Base-by-base conservation (phyloP, 2,888 invertebrate species). In the Cryptocephalus primarius region DNA sequence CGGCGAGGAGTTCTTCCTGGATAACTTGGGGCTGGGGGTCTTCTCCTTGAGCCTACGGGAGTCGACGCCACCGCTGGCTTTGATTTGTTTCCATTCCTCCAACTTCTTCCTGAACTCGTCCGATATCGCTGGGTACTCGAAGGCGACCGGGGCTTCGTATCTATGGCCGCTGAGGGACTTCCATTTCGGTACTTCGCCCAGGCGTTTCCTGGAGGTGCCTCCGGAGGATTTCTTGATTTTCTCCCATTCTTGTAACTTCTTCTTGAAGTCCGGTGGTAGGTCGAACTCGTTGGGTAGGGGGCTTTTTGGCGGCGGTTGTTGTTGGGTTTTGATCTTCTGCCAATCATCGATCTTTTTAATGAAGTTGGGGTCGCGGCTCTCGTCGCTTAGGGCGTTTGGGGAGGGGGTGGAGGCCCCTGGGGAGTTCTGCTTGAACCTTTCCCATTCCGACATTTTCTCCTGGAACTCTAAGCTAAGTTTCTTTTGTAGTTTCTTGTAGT, bases 211-310 rank as follows among this genome's bases (percentile, higher is more conserved):
- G 1, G 59, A 54, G 1, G 59, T 53, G 51, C 33, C 47, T 57
- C 63, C 50, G 3, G 60, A 56, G 9, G 66, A 65, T 50, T 74
- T 82, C 59, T 81, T 83, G 60, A 79, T 81, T 45, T 80, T 79
- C 60, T 91, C 85, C 92, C 91, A 92, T 66, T 91, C 90, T 54
- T 84, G 82, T 32, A 92, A 70, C 65, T 90, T 91, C 66, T 87
- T 87, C 43, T 83, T 78, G 63, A 88, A 88, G 59, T 88, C 87
- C 0, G 86, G 81, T 1, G 86, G 83, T 8, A 88, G 66, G 61
- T 85, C 82, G 46, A 85, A 84, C 56, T 85, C 84, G 10, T 70
- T 69, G 9, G 72, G 61, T 48, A 72, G 59, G 58, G 61, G 71
- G 14, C 41, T 52, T 38, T 53, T 50, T 10, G 48, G 52, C 8